Conservation (phyloP, 2,888 invertebrate species). For the Nymphalis polychloros region DNA sequence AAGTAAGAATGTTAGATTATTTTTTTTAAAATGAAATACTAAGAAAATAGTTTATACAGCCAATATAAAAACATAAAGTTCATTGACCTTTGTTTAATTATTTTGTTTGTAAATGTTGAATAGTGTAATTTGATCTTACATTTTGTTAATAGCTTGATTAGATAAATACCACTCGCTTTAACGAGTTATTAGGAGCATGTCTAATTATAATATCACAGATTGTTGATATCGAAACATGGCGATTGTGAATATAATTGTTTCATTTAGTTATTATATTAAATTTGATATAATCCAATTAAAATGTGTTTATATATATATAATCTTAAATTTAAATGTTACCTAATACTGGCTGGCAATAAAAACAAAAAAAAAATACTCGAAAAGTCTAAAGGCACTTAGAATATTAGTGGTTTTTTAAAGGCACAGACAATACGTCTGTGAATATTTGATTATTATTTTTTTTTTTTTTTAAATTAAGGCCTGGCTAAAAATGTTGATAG, state of each 20-base stretch:
- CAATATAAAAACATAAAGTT: neutral
- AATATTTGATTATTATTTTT: too few relatives aligned
- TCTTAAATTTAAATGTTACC: too few relatives aligned
- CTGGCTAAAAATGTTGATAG: neutral
- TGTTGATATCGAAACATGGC: neutral
- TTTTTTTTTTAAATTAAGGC: neutral
- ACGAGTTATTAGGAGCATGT: neutral
- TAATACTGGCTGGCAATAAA: too few relatives aligned
- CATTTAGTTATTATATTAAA: neutral
- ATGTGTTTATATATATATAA: too few relatives aligned
- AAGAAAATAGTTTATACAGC: too few relatives aligned
- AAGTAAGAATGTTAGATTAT: too few relatives aligned
- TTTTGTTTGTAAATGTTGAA: neutral
- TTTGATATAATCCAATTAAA: neutral
- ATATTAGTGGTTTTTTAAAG: too few relatives aligned
- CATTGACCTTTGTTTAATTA: neutral
- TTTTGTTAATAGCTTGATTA: neutral
- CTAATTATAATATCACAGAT: neutral
- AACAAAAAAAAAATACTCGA: too few relatives aligned
- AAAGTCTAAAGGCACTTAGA: too few relatives aligned
- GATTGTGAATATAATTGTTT: neutral
- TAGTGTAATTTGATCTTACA: neutral
- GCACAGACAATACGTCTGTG: too few relatives aligned
- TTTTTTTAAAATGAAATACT: too few relatives aligned
- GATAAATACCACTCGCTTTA: neutral